Conservation (phyloP, 2,797 vertebrate genomes). For the Centroberyx gerrardi region DNA sequence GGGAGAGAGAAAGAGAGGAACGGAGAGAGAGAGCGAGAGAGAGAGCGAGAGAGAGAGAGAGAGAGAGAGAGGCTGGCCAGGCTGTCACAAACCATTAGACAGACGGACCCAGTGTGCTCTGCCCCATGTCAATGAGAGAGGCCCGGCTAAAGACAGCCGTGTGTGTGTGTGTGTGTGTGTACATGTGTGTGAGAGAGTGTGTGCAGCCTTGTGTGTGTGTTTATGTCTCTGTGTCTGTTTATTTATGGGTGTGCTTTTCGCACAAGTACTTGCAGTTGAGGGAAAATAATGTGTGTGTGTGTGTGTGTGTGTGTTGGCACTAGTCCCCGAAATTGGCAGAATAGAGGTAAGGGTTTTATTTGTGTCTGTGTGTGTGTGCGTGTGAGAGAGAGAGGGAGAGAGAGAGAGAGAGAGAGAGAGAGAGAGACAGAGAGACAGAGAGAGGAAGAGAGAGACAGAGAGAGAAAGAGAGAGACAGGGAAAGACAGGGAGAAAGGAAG, state of each 20-base stretch:
- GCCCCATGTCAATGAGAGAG: slow-evolving; percentile 80
- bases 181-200: background rate
- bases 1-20: slow-evolving; percentile 5
- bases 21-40: slow-evolving; percentile 13
- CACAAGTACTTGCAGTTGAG: slow-evolving; percentile 36
- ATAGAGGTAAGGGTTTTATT: slow-evolving; percentile 31
- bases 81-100: slow-evolving; percentile 86
- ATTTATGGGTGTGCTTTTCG: slow-evolving; percentile 40
- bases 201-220: background rate
- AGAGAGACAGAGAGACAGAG: background rate
- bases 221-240: slow-evolving; percentile 30
- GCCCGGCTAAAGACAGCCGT: slow-evolving; percentile 38
- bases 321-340: slow-evolving; percentile 25
- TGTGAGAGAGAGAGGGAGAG: background rate
- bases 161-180: slow-evolving; percentile 17
- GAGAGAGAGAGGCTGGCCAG: slow-evolving; percentile 62
- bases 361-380: slow-evolving; percentile 20
- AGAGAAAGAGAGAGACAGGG: background rate
- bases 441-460: background rate
- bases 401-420: background rate
- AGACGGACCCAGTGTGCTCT: slow-evolving; percentile 74
- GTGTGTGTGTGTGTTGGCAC: slow-evolving; percentile 46
- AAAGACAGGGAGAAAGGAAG: too few species aligned
- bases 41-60: slow-evolving; percentile 2
- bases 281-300: slow-evolving; percentile 36